These are phyloP conservation scores for Strigamia crassipes DNA, from an alignment of 2,888 invertebrate genomes.

Conservation along the genomic window DNA sequence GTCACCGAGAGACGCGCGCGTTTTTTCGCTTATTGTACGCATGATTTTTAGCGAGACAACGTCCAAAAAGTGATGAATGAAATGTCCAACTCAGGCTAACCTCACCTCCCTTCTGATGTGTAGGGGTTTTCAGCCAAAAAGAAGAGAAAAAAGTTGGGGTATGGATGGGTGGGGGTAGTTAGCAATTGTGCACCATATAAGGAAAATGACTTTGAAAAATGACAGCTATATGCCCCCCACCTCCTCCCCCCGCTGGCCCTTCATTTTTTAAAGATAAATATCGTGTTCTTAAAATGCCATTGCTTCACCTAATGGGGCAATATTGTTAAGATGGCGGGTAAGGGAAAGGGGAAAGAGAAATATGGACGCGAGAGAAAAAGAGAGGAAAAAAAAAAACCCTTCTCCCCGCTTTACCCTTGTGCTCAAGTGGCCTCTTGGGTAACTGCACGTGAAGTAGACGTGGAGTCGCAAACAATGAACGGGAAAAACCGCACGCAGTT, in stretches of 20 bases:
- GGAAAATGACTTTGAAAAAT: slow-evolving; percentile 44
- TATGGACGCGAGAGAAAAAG: slow-evolving; percentile 3
- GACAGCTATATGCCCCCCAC: slow-evolving; percentile 43
- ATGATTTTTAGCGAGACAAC: slow-evolving; percentile 31
- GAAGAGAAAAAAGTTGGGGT: not conserved
- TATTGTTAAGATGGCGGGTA: slow-evolving; percentile 44
- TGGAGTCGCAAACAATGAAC: slow-evolving; percentile 35
- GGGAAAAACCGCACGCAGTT: slow-evolving; percentile 39
- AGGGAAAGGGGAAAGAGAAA: slow-evolving; percentile 43
- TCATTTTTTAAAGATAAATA: slow-evolving; percentile 44
- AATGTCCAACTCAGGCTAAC: not conserved
- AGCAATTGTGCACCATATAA: slow-evolving; percentile 35
- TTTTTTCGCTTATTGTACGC: slow-evolving; percentile 36
- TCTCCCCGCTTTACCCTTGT: slow-evolving; percentile 33
- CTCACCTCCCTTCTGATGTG: slow-evolving; percentile 11
- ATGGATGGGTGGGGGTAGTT: not conserved
- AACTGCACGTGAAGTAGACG: slow-evolving; percentile 38
- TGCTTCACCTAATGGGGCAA: slow-evolving; percentile 34
- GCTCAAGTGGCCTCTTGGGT: slow-evolving; percentile 39
- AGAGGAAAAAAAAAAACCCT: not conserved
- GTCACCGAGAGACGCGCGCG: slow-evolving; percentile 25
- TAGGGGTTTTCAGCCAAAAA: slow-evolving; percentile 18
- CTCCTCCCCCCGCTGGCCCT: slow-evolving; percentile 38
- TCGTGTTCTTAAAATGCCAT: slow-evolving; percentile 43
- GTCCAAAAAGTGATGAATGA: slow-evolving; percentile 37